phyloP scores from a whole-genome alignment of 1,140 invertebrate species.

The Zaprionus ornatus region DNA sequence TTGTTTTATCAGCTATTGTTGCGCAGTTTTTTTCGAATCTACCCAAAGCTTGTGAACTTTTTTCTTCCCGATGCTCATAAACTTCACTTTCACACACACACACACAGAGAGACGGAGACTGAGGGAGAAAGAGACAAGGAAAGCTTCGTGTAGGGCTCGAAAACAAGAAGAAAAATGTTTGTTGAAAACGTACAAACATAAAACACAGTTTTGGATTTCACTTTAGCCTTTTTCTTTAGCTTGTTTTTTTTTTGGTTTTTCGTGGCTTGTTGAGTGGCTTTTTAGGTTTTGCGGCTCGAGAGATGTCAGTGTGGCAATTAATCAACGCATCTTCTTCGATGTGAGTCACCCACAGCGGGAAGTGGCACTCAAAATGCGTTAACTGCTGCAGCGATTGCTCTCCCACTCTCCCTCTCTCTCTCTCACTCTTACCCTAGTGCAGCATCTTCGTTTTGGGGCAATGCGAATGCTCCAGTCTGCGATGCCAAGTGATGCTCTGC shows the following conservation, averaged over 20 bases:
- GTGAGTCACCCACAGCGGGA: slow-evolving; percentile 34
- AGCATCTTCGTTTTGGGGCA: not conserved
- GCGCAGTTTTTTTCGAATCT: slow-evolving; percentile 55
- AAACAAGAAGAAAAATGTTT: slow-evolving; percentile 71
- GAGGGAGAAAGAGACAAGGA: not conserved
- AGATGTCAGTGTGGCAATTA: slow-evolving; percentile 74
- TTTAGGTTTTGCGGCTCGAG: slow-evolving; percentile 70
- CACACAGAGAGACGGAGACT: not conserved
- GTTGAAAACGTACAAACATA: slow-evolving; percentile 75
- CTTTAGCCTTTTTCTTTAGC: slow-evolving; percentile 47
- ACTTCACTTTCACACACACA: slow-evolving; percentile 52
- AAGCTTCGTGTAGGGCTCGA: slow-evolving; percentile 3
- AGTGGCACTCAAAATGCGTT: slow-evolving; percentile 6
- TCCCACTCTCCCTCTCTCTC: not conserved
- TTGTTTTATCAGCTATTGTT: slow-evolving; percentile 81
- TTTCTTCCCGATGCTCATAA: slow-evolving; percentile 46
- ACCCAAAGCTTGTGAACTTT: slow-evolving; percentile 72
- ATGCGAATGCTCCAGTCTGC: slow-evolving; percentile 14
- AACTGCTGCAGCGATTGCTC: not conserved
- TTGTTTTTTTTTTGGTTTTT: slow-evolving; percentile 7
- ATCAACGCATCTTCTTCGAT: slow-evolving; percentile 70
- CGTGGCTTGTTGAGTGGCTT: slow-evolving; percentile 44
- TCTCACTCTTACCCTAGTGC: not conserved
- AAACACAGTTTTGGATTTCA: slow-evolving; percentile 70
- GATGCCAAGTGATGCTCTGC: slow-evolving; percentile 40